Conservation (phyloP, 92 coral and sea anemone genomes). For the Porites evermanni region DNA sequence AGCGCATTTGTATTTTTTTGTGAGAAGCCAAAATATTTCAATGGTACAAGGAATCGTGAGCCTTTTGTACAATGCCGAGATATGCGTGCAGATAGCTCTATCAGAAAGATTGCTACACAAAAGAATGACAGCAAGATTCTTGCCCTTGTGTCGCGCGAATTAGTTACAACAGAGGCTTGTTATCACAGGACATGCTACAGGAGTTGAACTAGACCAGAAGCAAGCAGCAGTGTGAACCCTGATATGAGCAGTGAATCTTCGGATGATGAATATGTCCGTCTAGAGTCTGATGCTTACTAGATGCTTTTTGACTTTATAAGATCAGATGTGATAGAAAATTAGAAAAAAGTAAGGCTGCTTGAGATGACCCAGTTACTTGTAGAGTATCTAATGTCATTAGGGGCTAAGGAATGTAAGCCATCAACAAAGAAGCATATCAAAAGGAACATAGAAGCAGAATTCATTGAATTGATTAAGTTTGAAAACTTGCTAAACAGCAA, state of each 20-base stretch:
- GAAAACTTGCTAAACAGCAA: constrained; percentile 39
- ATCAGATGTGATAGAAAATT: constrained; percentile 27
- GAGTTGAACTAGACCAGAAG: too few species aligned
- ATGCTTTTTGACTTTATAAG: constrained; percentile 42
- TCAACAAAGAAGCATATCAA: constrained; percentile 56
- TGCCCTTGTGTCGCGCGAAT: constrained; percentile 44
- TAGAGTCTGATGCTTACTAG: constrained; percentile 52
- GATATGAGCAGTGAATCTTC: constrained; percentile 21
- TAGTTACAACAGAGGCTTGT: too few species aligned
- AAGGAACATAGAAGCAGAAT: constrained; percentile 48
- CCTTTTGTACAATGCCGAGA: constrained; percentile 58
- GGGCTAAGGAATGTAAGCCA: constrained; percentile 41
- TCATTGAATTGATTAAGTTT: constrained; percentile 21
- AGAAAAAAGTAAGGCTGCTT: constrained; percentile 39
- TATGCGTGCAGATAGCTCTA: constrained; percentile 46
- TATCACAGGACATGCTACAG: too few species aligned
- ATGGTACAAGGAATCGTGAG: constrained; percentile 63
- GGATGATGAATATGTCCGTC: constrained; percentile 45
- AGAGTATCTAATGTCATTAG: constrained; percentile 45
- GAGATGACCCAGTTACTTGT: constrained; percentile 40
- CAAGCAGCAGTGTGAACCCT: not conserved
- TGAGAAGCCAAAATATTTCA: constrained; percentile 55
- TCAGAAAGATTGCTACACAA: constrained; percentile 43
- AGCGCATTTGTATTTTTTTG: constrained; percentile 62
- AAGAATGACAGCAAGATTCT: constrained; percentile 48